These are phyloP conservation scores for Lithophane semibrunnea DNA, from an alignment of 2,888 invertebrate genomes.

Conservation along the genomic window DNA sequence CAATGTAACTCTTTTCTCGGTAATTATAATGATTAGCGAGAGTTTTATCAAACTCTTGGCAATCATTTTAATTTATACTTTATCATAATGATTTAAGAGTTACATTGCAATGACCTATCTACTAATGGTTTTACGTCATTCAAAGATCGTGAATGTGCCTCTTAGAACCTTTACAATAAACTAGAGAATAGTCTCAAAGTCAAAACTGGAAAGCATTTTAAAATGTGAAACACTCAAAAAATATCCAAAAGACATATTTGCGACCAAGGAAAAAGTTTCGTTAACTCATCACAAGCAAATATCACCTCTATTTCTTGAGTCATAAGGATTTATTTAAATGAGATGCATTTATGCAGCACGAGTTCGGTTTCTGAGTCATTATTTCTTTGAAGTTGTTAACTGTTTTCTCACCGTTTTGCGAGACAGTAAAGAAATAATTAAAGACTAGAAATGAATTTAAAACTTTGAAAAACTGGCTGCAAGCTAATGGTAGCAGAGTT, in stretches of 20 bases:
- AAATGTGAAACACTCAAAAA: constrained; percentile 14
- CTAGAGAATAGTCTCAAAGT: neutral
- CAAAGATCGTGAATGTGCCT: too few relatives aligned
- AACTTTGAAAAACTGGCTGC: constrained; percentile 3
- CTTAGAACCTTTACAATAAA: neutral
- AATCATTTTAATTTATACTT: too few relatives aligned
- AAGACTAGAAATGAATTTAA: constrained; percentile 28
- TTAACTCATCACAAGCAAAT: constrained; percentile 12
- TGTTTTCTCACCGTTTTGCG: constrained; percentile 57
- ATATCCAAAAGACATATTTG: constrained; percentile 16
- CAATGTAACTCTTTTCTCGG: too few relatives aligned
- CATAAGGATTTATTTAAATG: constrained; percentile 31
- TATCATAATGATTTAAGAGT: too few relatives aligned
- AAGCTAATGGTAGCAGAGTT: constrained; percentile 17
- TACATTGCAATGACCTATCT: too few relatives aligned
- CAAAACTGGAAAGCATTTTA: neutral
- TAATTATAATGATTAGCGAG: too few relatives aligned
- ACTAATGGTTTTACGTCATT: too few relatives aligned
- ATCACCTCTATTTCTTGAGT: neutral
- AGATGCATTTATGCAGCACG: neutral
- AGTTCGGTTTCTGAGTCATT: constrained; percentile 42
- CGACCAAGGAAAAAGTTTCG: constrained; percentile 3
- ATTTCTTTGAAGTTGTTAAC: constrained; percentile 58
- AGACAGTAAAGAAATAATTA: constrained; percentile 51
- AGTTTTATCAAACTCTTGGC: too few relatives aligned